These are phyloP conservation scores for Donacobius atricapilla DNA, from an alignment of 2,113 vertebrate genomes.

Conservation along the genomic window DNA sequence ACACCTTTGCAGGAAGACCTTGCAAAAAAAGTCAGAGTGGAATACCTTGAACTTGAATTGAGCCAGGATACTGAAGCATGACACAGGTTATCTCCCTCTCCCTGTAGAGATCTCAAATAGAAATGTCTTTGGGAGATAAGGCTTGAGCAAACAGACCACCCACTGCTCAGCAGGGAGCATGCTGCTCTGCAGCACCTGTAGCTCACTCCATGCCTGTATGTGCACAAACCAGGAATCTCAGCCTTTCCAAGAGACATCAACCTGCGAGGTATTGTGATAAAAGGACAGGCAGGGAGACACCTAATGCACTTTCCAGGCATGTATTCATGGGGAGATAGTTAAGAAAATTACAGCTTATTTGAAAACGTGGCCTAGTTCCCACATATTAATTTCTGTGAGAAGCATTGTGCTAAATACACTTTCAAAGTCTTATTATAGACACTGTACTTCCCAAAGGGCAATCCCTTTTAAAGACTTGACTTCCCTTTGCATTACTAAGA, in stretches of 20 bases:
- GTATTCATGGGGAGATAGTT: background rate
- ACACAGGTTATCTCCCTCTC: background rate
- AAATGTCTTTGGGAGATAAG: background rate
- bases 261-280: background rate
- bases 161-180: background rate
- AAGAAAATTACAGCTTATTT: background rate
- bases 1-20: background rate
- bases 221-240: background rate
- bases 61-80: background rate
- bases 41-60: background rate
- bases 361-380: background rate
- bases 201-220: background rate
- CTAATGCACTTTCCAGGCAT: background rate
- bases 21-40: background rate
- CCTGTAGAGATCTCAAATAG: background rate
- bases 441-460: background rate
- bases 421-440: background rate
- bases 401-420: background rate
- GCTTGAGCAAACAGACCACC: background rate
- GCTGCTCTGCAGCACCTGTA: background rate
- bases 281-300: background rate
- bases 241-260: rapidly evolving
- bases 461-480: background rate
- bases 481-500: background rate
- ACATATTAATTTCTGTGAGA: background rate